Conservation (phyloP, 2,797 vertebrate genomes). For the Clarias pachynema region DNA sequence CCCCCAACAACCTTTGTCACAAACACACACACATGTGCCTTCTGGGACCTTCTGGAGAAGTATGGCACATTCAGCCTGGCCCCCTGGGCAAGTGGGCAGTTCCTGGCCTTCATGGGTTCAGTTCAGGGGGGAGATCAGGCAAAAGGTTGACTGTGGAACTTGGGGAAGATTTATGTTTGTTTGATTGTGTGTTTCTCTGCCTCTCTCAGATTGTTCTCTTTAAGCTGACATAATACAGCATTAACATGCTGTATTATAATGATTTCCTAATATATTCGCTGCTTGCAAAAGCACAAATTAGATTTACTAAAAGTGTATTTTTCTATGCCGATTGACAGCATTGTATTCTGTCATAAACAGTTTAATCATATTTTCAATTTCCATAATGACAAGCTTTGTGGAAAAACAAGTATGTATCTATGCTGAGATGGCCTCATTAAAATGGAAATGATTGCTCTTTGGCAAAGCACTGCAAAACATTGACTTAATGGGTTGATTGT, state of each 20-base stretch:
- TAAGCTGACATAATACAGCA: constrained; percentile 11
- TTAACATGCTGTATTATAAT: constrained; percentile 29
- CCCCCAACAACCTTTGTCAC: constrained; percentile 28
- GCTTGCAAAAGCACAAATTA: constrained; percentile 37
- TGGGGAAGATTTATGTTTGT: constrained; percentile 34
- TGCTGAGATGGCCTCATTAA: constrained; percentile 42
- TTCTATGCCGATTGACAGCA: constrained; percentile 29
- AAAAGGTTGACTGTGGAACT: constrained; percentile 33
- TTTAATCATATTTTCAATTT: constrained; percentile 37
- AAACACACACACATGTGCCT: constrained; percentile 33
- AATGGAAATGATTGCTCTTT: constrained; percentile 45
- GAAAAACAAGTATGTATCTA: constrained; percentile 25
- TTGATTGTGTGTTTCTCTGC: constrained; percentile 3
- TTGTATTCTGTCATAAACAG: constrained; percentile 37
- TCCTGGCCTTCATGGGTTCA: constrained; percentile 48
- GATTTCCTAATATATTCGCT: constrained; percentile 47
- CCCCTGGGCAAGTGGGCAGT: constrained; percentile 37
- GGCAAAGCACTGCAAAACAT: constrained; percentile 30
- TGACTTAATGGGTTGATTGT: constrained; percentile 45
- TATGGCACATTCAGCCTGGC: constrained; percentile 35
- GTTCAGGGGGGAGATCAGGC: constrained; percentile 33
- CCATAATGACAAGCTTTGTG: constrained; percentile 18
- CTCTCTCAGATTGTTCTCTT: not conserved
- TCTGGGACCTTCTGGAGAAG: constrained; percentile 46
- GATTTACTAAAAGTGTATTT: constrained; percentile 37